Evolutionary conservation across 2,113 vertebrate genomes (phyloP).

Genomic region (Stercorarius parasiticus): DNA sequence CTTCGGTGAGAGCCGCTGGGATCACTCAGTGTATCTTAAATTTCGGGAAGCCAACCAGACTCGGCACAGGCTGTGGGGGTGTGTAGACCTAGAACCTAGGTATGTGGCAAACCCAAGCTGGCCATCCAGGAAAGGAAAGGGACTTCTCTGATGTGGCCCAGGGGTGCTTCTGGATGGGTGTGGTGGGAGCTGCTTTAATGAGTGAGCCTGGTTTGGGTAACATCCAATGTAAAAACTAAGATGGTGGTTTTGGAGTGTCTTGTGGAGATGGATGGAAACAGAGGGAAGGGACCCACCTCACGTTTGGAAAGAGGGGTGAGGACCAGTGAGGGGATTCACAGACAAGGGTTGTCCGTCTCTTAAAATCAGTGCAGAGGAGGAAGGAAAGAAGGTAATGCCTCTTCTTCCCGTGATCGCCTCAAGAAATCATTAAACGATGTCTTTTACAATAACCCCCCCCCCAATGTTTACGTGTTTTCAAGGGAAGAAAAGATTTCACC

Average conservation of each 20-base stretch:
- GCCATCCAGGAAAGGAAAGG: background rate
- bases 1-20: background rate
- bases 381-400: background rate
- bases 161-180: background rate
- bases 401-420: background rate
- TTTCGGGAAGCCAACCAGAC: background rate
- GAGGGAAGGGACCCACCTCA: background rate
- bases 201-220: background rate
- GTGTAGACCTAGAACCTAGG: background rate
- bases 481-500: background rate
- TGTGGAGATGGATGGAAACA: background rate
- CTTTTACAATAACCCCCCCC: background rate
- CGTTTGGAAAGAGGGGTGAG: background rate
- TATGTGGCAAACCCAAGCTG: background rate
- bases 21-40: rapidly evolving
- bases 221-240: background rate
- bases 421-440: background rate
- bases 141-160: background rate
- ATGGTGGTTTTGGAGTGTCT: background rate
- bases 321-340: background rate
- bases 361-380: background rate
- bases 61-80: rapidly evolving
- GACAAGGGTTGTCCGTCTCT: rapidly evolving
- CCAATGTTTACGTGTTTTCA: background rate
- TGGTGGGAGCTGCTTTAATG: background rate